These are phyloP conservation scores for Polydrusus pterygomalis DNA, from an alignment of 2,888 invertebrate genomes.

Conservation along the genomic window DNA sequence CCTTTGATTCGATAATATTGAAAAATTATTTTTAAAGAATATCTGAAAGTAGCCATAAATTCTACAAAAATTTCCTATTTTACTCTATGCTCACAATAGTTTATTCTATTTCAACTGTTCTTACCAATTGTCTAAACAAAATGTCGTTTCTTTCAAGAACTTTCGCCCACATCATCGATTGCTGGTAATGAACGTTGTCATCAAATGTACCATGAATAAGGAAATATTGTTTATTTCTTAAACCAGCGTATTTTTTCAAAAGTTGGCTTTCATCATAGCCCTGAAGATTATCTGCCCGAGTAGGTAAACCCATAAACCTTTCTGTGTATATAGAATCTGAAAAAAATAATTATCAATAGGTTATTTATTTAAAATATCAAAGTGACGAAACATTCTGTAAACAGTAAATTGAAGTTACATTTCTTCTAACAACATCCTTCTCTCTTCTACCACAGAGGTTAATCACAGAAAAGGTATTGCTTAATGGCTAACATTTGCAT, in stretches of 20 bases:
- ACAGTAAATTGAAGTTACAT: too few species aligned
- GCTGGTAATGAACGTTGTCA: slow-evolving; percentile 98
- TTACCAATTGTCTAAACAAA: slow-evolving; percentile 93
- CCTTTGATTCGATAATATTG: too few species aligned
- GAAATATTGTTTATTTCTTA: slow-evolving; percentile 86
- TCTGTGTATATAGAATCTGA: slow-evolving; percentile 98
- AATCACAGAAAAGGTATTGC: too few species aligned
- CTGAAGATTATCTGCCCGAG: slow-evolving; percentile 78
- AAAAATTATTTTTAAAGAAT: neutral
- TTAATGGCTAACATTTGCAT: too few species aligned
- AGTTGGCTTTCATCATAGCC: slow-evolving; percentile 88
- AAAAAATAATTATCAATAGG: slow-evolving; percentile 57
- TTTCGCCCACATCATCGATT: slow-evolving; percentile 93
- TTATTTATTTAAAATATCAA: neutral
- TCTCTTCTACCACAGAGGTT: too few species aligned
- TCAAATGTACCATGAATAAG: slow-evolving; percentile 96
- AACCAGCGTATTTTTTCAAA: slow-evolving; percentile 77
- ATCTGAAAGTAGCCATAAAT: too few species aligned
- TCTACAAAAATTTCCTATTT: too few species aligned
- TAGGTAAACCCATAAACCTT: slow-evolving; percentile 94
- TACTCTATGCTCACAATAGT: too few species aligned
- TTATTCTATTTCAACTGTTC: slow-evolving; percentile 43
- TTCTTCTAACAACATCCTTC: too few species aligned
- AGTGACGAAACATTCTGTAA: neutral
- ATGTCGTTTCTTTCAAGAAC: slow-evolving; percentile 90